These are phyloP conservation scores for Typhlichthys eigenmanni DNA, from an alignment of 2,797 vertebrate species.

Conservation along the genomic window DNA sequence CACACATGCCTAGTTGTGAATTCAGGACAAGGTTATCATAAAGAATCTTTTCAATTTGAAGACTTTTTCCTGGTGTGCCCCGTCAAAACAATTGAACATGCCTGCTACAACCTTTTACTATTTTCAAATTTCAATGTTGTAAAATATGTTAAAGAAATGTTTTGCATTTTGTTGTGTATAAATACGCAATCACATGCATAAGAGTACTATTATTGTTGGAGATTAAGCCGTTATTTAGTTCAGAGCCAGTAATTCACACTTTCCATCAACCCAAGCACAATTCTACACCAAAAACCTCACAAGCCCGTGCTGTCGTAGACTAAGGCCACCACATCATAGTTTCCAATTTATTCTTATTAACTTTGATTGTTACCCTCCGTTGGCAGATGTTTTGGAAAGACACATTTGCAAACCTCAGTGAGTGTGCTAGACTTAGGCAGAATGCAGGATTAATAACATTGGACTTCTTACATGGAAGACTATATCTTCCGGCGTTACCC, in stretches of 20 bases:
- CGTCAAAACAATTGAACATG: not conserved
- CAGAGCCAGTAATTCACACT: conserved; percentile 22
- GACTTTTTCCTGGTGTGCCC: too few species aligned
- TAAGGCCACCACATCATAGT: conserved; percentile 51
- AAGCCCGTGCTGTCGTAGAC: conserved; percentile 16
- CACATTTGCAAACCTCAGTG: conserved; percentile 17
- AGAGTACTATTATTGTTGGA: not conserved
- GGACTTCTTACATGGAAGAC: conserved; percentile 34
- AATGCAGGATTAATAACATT: conserved; percentile 31
- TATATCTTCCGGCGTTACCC: conserved; percentile 45
- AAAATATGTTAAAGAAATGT: not conserved
- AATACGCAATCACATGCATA: not conserved
- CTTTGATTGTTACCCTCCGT: conserved; percentile 51
- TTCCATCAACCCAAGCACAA: conserved; percentile 31
- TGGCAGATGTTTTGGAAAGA: conserved; percentile 65
- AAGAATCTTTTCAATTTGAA: not conserved
- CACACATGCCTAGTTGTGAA: conserved; percentile 13
- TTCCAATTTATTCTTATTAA: conserved; percentile 56
- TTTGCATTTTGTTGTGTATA: not conserved
- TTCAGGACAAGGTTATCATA: not conserved
- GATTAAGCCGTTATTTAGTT: not conserved
- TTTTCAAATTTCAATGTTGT: not conserved
- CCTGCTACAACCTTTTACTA: not conserved
- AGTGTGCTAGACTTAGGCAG: not conserved
- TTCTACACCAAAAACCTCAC: conserved; percentile 34